phyloP scores from a whole-genome alignment of 2,113 vertebrate genomes.

The Pardalotus punctatus region DNA sequence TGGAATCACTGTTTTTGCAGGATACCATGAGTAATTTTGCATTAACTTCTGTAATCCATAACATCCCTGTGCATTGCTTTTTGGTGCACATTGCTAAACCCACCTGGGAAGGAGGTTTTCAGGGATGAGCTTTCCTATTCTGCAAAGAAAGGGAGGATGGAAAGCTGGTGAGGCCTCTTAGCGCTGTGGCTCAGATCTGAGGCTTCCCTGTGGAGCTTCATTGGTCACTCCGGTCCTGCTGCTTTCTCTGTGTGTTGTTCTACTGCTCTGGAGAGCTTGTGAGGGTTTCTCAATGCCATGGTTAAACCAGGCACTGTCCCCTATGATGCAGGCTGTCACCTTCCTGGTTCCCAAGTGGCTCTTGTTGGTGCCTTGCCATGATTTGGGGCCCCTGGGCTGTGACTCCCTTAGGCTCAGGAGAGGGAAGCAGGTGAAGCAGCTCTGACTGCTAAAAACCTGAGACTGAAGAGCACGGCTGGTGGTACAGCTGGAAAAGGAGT shows the following conservation, averaged over 20 bases:
- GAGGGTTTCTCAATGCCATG: neutral
- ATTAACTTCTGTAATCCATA: fast-evolving
- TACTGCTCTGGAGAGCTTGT: neutral
- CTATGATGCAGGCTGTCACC: neutral
- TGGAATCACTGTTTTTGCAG: neutral
- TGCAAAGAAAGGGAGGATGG: fast-evolving
- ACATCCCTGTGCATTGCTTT: fast-evolving
- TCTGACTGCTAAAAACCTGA: fast-evolving
- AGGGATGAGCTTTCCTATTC: neutral
- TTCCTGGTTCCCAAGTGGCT: neutral
- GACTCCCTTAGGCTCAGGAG: neutral
- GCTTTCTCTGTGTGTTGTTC: fast-evolving
- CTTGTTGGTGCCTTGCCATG: neutral
- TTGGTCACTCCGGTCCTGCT: fast-evolving
- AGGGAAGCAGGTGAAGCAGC: fast-evolving
- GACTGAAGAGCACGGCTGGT: fast-evolving
- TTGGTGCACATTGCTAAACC: neutral
- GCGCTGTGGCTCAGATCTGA: fast-evolving
- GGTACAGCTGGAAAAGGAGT: neutral
- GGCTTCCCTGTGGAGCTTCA: fast-evolving
- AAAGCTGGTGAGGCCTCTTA: neutral
- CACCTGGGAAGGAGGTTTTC: neutral
- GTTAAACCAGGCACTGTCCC: neutral
- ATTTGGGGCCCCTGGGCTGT: fast-evolving
- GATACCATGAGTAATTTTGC: neutral